Percentiles rank a stretch among this genome's conserved stretches.
Evolutionary conservation across 2,113 vertebrate species (phyloP).

Genomic region (Paratilapia polleni): DNA sequence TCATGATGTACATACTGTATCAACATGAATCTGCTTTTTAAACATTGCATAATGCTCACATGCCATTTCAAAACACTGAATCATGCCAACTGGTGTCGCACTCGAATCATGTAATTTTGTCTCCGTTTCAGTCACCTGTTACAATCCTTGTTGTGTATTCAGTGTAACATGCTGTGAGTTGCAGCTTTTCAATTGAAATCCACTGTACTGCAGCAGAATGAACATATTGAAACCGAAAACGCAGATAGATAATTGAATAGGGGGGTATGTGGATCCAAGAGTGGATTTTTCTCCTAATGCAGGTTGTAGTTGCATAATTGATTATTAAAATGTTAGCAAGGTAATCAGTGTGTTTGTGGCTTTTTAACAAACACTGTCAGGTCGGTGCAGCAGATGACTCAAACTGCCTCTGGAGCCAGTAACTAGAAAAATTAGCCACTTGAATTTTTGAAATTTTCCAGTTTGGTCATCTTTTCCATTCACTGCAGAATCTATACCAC

Average conservation of each 20-base stretch:
- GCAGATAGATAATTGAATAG: background rate
- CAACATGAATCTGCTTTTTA: conserved; percentile 2
- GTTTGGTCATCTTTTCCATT: too few species aligned
- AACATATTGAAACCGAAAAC: background rate
- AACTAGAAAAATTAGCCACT: too few species aligned
- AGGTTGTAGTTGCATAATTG: conserved; percentile 28
- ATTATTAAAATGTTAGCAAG: conserved; percentile 58
- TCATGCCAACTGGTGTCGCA: conserved; percentile 7
- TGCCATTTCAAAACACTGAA: background rate
- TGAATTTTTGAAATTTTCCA: too few species aligned
- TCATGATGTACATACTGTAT: conserved; percentile 16
- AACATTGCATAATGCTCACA: background rate
- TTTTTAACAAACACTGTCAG: background rate
- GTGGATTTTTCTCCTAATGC: conserved; percentile 35
- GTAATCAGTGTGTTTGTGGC: background rate
- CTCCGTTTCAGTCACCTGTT: background rate
- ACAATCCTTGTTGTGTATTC: background rate
- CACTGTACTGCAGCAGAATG: conserved; percentile 26
- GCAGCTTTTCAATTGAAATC: background rate
- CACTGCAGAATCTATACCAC: too few species aligned
- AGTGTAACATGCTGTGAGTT: conserved; percentile 47
- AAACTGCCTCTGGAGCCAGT: too few species aligned
- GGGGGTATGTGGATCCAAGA: background rate
- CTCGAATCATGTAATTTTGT: background rate
- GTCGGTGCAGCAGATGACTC: background rate